Evolutionary conservation across 37 sponge, comb jelly and placozoan species (phyloP).

Genomic region (Lycopodina hypogea): DNA sequence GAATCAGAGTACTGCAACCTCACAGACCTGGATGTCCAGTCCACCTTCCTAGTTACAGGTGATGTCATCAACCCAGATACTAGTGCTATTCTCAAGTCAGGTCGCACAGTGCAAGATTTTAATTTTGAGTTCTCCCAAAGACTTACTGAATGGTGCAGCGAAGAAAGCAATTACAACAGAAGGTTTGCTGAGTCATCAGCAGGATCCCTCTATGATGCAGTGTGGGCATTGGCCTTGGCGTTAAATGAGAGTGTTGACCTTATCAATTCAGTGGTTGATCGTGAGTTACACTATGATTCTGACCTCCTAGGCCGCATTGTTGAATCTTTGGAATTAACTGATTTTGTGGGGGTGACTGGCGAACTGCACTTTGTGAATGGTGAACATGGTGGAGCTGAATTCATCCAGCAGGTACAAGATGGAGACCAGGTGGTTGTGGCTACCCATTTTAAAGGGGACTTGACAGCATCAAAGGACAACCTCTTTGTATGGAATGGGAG

Average conservation of each 20-base stretch:
- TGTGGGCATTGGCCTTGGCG: slow-evolving; percentile 8
- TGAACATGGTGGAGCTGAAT: slow-evolving; percentile 1
- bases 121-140: neutral
- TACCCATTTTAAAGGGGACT: neutral
- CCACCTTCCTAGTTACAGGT: slow-evolving; percentile 6
- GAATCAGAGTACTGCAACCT: neutral
- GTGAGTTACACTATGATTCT: neutral
- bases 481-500: neutral
- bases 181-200: neutral
- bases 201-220: slow-evolving; percentile 20
- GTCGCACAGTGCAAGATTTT: slow-evolving; percentile 9
- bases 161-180: neutral
- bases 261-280: neutral
- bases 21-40: slow-evolving; percentile 5
- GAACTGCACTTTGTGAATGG: slow-evolving; percentile 1
- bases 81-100: neutral
- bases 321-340: neutral
- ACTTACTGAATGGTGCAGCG: slow-evolving; percentile 1
- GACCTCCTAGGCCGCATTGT: neutral
- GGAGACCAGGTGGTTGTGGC: neutral
- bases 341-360: slow-evolving; percentile 19
- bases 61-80: neutral
- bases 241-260: neutral
- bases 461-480: neutral
- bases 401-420: slow-evolving; percentile 5